These are phyloP conservation scores for Syngnathus typhle DNA, from an alignment of 2,113 vertebrate genomes.

Conservation along the genomic window DNA sequence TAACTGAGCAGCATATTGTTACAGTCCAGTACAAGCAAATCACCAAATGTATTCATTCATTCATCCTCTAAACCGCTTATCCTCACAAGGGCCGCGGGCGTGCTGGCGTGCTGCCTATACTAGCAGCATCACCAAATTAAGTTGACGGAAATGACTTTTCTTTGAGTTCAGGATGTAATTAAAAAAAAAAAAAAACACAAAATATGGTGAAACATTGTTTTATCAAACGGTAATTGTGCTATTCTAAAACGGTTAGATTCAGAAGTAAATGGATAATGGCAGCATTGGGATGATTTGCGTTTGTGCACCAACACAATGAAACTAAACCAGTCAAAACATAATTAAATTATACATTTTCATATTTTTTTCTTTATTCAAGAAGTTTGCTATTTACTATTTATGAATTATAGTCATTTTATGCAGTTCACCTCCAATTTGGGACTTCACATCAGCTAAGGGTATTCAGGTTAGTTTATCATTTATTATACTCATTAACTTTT, in stretches of 20 bases:
- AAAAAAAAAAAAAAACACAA: not conserved
- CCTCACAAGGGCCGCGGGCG: too few species aligned
- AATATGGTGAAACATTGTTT: not conserved
- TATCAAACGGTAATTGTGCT: not conserved
- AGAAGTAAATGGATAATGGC: not conserved
- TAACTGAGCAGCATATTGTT: slow-evolving; percentile 15
- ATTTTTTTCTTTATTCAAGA: not conserved
- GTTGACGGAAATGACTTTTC: not conserved
- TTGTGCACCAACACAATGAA: not conserved
- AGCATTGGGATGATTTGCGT: not conserved
- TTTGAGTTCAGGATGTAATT: not conserved
- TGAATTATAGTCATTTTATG: not conserved
- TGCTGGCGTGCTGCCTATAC: too few species aligned
- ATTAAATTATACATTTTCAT: not conserved
- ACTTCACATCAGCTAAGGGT: not conserved
- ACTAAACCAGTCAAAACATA: not conserved
- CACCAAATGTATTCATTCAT: not conserved
- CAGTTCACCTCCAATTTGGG: not conserved
- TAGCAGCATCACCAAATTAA: not conserved
- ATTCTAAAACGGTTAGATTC: not conserved
- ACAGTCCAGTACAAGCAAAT: not conserved
- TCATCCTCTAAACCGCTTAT: too few species aligned
- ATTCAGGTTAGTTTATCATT: too few species aligned
- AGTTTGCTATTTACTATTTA: not conserved
- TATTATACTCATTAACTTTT: not conserved